These are phyloP conservation scores for Hipposideros larvatus DNA, from an alignment of 2,797 vertebrate species.

Conservation along the genomic window DNA sequence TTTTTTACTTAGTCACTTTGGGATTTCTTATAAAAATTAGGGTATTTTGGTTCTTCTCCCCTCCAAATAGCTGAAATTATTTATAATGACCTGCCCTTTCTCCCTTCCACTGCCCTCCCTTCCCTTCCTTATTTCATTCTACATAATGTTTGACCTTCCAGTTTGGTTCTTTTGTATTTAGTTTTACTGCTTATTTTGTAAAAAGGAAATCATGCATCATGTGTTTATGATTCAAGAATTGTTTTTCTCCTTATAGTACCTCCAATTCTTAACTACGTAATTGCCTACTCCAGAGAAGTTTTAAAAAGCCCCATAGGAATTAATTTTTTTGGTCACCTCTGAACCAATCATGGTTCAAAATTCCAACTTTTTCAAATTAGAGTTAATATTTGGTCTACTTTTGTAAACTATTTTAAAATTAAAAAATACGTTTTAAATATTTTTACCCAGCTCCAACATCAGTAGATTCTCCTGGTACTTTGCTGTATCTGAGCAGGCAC, in stretches of 20 bases:
- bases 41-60: background rate
- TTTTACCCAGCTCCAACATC: background rate
- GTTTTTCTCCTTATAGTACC: background rate
- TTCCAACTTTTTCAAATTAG: constrained; percentile 8
- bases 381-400: constrained; percentile 18
- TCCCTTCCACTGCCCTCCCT: background rate
- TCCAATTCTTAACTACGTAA: background rate
- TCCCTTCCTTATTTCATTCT: background rate
- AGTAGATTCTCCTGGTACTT: constrained; percentile 14
- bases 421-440: background rate
- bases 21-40: constrained; percentile 24
- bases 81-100: background rate
- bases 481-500: background rate
- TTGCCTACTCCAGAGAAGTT: background rate
- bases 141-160: background rate
- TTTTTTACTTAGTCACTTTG: background rate
- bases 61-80: background rate
- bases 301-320: background rate
- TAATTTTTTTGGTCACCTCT: background rate
- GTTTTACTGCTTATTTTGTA: constrained; percentile 14
- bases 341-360: background rate
- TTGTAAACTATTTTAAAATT: background rate
- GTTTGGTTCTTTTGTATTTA: background rate
- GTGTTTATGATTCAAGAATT: constrained; percentile 39
- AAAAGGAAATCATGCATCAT: background rate